Conservation (phyloP, 2,888 invertebrate genomes). For the Hyposoter dolosus region DNA sequence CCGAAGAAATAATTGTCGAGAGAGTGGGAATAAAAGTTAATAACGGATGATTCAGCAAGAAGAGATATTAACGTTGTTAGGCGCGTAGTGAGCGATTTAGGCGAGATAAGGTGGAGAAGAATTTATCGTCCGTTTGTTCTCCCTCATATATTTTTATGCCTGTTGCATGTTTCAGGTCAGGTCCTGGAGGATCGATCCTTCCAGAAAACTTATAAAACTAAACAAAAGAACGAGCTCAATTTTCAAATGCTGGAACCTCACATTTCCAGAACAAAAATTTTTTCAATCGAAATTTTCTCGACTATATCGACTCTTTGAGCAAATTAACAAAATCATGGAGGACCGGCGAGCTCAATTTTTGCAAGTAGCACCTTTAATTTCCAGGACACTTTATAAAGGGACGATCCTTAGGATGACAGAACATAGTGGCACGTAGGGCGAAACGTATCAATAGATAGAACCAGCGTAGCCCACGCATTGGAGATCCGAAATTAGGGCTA, state of each 20-base stretch:
- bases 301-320: background rate
- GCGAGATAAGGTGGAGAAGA: background rate
- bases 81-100: background rate
- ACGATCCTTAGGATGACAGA: background rate
- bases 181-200: too few species aligned
- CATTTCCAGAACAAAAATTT: background rate
- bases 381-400: background rate
- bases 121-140: background rate
- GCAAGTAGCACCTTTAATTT: background rate
- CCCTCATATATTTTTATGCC: background rate
- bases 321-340: background rate
- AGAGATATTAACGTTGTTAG: constrained; percentile 50
- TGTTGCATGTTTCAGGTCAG: too few species aligned
- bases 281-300: background rate
- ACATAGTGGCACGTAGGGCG: constrained; percentile 23
- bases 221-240: too few species aligned
- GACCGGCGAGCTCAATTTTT: background rate
- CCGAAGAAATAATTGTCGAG: constrained; percentile 44
- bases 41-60: constrained; percentile 43
- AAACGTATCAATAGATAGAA: constrained; percentile 28
- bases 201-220: too few species aligned
- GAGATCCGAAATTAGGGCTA: constrained; percentile 83
- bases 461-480: constrained; percentile 56
- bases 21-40: constrained; percentile 49
- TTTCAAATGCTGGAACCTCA: too few species aligned